phyloP scores from a whole-genome alignment of 2,888 invertebrate genomes.

The Cheilosia impressa region DNA sequence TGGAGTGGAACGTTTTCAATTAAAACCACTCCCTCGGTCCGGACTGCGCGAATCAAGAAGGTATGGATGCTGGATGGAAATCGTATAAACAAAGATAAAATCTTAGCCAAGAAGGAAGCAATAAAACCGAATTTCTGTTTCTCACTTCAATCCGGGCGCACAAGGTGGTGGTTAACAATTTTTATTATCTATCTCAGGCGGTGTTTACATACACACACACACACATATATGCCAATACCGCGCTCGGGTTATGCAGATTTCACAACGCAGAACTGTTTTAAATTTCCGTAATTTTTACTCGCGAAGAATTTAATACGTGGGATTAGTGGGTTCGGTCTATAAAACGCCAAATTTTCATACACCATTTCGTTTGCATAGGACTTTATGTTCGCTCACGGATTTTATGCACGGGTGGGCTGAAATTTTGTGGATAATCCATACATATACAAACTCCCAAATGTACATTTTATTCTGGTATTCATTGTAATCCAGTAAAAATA shows the following conservation, averaged over 20 bases:
- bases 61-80: neutral
- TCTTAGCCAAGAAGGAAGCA: slow-evolving; percentile 4
- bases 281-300: slow-evolving; percentile 20
- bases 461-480: neutral
- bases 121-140: neutral
- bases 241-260: neutral
- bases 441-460: neutral
- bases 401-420: neutral
- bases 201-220: no score
- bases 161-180: slow-evolving; percentile 3
- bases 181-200: neutral
- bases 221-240: neutral
- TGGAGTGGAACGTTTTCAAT: slow-evolving; percentile 26
- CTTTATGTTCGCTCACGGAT: neutral
- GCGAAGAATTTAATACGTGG: slow-evolving; percentile 20
- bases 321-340: slow-evolving; percentile 20
- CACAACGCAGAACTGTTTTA: neutral
- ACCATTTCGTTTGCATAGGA: neutral
- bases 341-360: slow-evolving; percentile 18
- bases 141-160: slow-evolving; percentile 1
- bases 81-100: neutral
- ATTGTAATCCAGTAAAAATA: slow-evolving; percentile 5
- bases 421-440: no score
- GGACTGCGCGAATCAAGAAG: neutral
- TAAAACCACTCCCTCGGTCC: slow-evolving; percentile 5